phyloP scores from a whole-genome alignment of 2,888 invertebrate species.

The Sminthurides aquaticus region DNA sequence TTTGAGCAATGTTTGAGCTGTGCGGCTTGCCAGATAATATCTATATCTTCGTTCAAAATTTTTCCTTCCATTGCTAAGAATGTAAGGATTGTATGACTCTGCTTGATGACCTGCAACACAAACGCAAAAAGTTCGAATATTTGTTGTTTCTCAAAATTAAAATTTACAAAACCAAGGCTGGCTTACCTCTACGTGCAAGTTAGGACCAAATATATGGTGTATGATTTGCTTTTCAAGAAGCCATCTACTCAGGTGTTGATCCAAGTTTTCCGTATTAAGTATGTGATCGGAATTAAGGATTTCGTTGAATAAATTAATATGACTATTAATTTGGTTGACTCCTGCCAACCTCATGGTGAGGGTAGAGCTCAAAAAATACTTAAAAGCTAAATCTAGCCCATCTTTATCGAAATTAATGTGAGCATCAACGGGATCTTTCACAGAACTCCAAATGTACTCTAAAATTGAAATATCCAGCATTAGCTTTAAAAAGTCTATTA shows the following conservation, averaged over 20 bases:
- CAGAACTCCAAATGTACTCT: slow-evolving; percentile 93
- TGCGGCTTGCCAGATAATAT: slow-evolving; percentile 89
- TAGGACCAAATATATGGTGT: slow-evolving; percentile 92
- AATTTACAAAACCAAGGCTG: not conserved
- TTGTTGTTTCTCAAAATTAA: not conserved
- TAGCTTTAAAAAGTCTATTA: not conserved
- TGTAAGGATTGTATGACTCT: slow-evolving; percentile 85
- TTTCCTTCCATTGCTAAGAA: slow-evolving; percentile 87
- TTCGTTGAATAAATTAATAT: slow-evolving; percentile 85
- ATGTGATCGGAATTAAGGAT: slow-evolving; percentile 80
- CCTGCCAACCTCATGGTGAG: slow-evolving; percentile 88
- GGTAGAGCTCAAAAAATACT: slow-evolving; percentile 90
- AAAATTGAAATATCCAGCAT: slow-evolving; percentile 23
- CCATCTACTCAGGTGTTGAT: slow-evolving; percentile 80
- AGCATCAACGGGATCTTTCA: slow-evolving; percentile 82
- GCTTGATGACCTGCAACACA: slow-evolving; percentile 63
- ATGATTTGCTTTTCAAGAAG: slow-evolving; percentile 80
- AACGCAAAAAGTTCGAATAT: no score
- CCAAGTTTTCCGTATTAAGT: slow-evolving; percentile 75
- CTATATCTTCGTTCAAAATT: slow-evolving; percentile 81
- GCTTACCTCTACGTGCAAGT: slow-evolving; percentile 85
- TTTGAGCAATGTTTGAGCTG: slow-evolving; percentile 91
- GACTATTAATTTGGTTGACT: slow-evolving; percentile 88
- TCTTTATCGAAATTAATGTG: slow-evolving; percentile 81
- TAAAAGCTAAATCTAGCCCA: slow-evolving; percentile 85